Evolutionary conservation across 2,797 vertebrate species (phyloP), one percentile per base, ranked within the genome.

Genomic region (Alfaro cultratus): DNA sequence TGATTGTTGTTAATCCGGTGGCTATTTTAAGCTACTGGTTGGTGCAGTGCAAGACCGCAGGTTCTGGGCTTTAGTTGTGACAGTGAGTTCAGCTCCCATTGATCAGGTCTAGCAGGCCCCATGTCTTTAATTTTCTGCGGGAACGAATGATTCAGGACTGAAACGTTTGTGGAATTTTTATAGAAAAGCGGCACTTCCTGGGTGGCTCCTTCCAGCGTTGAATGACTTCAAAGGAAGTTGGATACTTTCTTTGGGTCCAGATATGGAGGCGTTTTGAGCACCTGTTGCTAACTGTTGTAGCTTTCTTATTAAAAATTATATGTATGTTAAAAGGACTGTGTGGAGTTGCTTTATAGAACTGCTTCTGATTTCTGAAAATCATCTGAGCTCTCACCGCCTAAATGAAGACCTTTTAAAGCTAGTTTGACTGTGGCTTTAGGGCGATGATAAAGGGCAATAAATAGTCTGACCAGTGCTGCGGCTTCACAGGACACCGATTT

Each of bases 11-110:
- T 95, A 95, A 95, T 95, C 95, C 87, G 74, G 26, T 41, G 29
- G 87, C 94, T 96, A 94, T 96, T 95, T 95, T 91, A 89, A 93
- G 93, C 43, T 71, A 49, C 81, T 72, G 62, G 81, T 90, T 87
- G 92, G 73, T 76, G 53, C 73, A 76, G 80, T 80, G 70, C 39
- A 83, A 90, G 86, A 91, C 86, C 81, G 9, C 67, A 82, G 82
- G 86, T 62, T 60, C 87, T 75, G 57, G 10, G 80, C 73, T 81
- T 89, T 85, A 88, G 83, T 83, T 72, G 81, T 75, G 86, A 85
- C 89, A 73, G 84, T 76, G 77, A 85, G 76, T 51, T 83, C 74
- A 78, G 75, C 78, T 76, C 62, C 67, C 75, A 77, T 77, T 80
- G 76, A 45, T 74, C 83, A 80, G 89, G 75, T 86, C 88, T 89